phyloP scores from a whole-genome alignment of 2,888 invertebrate genomes.

The Mesorhabditis sp. region DNA sequence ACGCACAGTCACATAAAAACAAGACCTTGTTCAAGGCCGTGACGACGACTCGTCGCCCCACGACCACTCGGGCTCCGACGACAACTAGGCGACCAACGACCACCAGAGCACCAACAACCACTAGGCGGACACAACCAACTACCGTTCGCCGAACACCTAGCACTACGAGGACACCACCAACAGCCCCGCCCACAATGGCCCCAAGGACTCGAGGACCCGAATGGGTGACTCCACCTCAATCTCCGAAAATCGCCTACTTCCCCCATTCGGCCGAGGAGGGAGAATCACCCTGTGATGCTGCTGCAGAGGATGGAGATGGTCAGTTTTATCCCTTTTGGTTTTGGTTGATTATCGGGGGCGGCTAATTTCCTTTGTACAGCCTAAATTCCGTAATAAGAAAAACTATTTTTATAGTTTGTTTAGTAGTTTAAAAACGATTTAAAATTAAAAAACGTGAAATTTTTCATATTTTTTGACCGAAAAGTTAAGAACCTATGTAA shows the following conservation, averaged over 20 bases:
- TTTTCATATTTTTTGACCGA: too few species aligned
- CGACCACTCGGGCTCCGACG: background rate
- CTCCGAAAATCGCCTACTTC: background rate
- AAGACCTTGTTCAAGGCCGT: background rate
- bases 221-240: background rate
- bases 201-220: conserved; percentile 3
- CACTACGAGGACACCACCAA: background rate
- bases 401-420: too few species aligned
- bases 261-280: background rate
- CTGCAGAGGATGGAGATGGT: conserved; percentile 3
- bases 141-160: background rate
- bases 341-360: too few species aligned
- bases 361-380: too few species aligned
- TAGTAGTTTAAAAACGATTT: too few species aligned
- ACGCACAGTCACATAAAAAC: too few species aligned
- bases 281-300: conserved; percentile 3
- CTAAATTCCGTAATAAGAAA: too few species aligned
- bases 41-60: background rate
- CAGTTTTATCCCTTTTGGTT: background rate
- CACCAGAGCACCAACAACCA: background rate
- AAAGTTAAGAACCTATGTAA: too few species aligned
- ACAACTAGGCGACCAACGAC: background rate
- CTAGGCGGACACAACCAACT: background rate
- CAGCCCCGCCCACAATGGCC: background rate
- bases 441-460: too few species aligned